phyloP scores from a whole-genome alignment of 1,140 invertebrate genomes.

The Andricus grossulariae region DNA sequence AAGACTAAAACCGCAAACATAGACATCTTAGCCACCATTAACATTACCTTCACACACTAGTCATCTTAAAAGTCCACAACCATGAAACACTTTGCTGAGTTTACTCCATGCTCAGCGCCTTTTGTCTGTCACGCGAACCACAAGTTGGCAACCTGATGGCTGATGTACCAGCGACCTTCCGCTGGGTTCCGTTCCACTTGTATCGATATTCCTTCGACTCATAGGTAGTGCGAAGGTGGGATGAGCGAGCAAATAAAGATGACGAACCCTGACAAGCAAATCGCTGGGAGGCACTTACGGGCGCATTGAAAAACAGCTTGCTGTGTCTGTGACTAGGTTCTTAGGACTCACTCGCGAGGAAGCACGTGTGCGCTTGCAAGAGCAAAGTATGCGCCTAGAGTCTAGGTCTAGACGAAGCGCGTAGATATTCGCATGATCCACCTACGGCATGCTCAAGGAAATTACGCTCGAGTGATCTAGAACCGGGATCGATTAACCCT shows the following conservation, averaged over 20 bases:
- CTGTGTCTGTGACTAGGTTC: neutral
- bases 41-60: neutral
- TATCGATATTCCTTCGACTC: slow-evolving; percentile 25
- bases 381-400: slow-evolving; percentile 45
- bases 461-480: slow-evolving; percentile 49
- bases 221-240: slow-evolving; percentile 30
- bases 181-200: slow-evolving; percentile 30
- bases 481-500: slow-evolving; percentile 44
- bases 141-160: slow-evolving; percentile 23
- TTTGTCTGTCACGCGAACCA: slow-evolving; percentile 17
- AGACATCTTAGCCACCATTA: neutral
- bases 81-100: slow-evolving; percentile 27
- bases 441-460: slow-evolving; percentile 53
- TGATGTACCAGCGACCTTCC: slow-evolving; percentile 25
- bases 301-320: neutral
- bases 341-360: slow-evolving; percentile 40
- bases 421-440: slow-evolving; percentile 45
- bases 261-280: slow-evolving; percentile 26
- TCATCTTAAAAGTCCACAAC: slow-evolving; percentile 28
- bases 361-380: slow-evolving; percentile 36
- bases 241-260: slow-evolving; percentile 26
- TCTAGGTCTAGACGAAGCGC: slow-evolving; percentile 31
- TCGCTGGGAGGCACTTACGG: slow-evolving; percentile 21
- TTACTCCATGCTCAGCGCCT: slow-evolving; percentile 1
- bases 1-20: no score